Evolutionary conservation across 53 echinoderm and acorn worm species (phyloP), one percentile per base, ranked within the genome.

Genomic region (Holothuria scabra): DNA sequence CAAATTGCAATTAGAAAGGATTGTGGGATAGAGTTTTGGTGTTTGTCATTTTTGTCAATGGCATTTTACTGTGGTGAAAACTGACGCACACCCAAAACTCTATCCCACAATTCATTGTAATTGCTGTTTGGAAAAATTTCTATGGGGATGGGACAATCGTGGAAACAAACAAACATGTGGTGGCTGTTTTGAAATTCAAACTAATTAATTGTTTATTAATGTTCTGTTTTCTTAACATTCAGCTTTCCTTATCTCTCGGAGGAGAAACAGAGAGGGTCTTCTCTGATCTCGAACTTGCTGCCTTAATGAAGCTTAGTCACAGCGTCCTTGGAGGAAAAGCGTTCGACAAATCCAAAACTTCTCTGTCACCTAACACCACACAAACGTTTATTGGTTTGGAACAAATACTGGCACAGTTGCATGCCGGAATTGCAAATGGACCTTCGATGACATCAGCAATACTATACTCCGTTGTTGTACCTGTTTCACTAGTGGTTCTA

Each of bases 221-320:
- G 18, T 52, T 18, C 10, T 52, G 16, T 52, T 52, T 67, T n/a
- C n/a, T 67, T 76, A 52, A 14, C 12, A 30, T 56, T 12, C 91
- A 94, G 94, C 74, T 94, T 41, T 91, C 89, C 85, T 82, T 94
- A 30, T 87, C 94, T 32, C 81, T 94, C 59, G 94, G 91, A 32
- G 66, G 80, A 37, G 76, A 74, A 79, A 60, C 79, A 59, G 83
- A 89, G 76, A 74, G 46, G 29, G 89, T 94, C 26, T 84, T 94
- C 29, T 94, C 94, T 0, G 94, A 94, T 67, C 85, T 94, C 58
- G 94, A 94, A 84, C 56, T 91, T 23, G 91, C 91, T 55, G 69
- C 82, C 44, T 84, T 94, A 29, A 21, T 28, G 12, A 58, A 58
- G 56, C 59, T 78, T 12, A 58, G 78, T 49, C 23, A 78, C n/a